Evolutionary conservation across 2,888 invertebrate species (phyloP), one percentile per base, ranked within the genome.

Genomic region (Odontocolon sp.): DNA sequence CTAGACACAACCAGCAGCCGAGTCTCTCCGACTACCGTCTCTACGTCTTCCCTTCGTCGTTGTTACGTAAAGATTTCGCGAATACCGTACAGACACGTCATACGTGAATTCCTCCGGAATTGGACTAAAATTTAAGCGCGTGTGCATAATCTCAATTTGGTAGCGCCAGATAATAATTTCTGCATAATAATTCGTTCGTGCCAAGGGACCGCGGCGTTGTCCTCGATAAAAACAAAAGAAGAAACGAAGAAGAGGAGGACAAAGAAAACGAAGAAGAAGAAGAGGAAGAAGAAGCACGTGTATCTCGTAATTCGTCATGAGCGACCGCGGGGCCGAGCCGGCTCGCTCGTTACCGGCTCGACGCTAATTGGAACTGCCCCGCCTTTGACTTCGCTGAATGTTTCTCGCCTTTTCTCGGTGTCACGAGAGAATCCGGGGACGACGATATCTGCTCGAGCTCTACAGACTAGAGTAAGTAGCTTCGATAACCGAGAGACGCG

Each of bases 1-100:
- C n/a, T n/a, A n/a, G n/a, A n/a, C n/a, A n/a, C n/a, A n/a, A n/a
- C n/a, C n/a, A n/a, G n/a, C 45, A 45, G 36, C 26, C 54, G 63
- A 8, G 28, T 21, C 61, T 23, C 45, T 63, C 38, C 45, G 38
- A 9, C 50, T 16, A 38, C 28, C 45, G 45, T 68, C 45, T 31
- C 26, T 11, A 42, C 66, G 67, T 66, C 40, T 66, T 33, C 11
- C 66, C 54, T 28, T n/a, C n/a, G n/a, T n/a, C n/a, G n/a, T 52
- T 67, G 54, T 73, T 59, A 42, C 72, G 63, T 56, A 71, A 71
- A 54, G 33, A 36, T 31, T 33, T 23, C 11, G 33, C 54, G 54
- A 63, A 63, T 63, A 45, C 38, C 54, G 54, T 31, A 14, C 9
- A 21, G 21, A 45, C 16, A 21, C 8, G 9, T 4, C 5, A 40